Evolutionary conservation across 2,113 vertebrate species (phyloP), one percentile per base, ranked within the genome.

Genomic region (Zeus faber): DNA sequence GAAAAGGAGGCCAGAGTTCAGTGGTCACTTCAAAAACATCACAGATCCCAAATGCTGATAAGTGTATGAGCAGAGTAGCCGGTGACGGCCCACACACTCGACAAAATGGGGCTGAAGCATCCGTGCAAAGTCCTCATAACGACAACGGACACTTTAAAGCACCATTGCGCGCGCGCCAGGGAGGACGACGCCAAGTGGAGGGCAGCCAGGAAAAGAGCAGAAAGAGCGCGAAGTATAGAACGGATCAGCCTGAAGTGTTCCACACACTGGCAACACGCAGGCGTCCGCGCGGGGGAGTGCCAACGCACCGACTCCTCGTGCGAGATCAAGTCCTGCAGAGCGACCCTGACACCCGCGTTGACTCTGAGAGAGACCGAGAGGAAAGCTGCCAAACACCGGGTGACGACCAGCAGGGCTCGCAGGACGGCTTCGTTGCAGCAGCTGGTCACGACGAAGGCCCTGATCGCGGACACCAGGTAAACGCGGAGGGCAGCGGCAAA

Each of bases 361-460:
- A 79, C 33, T 49, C 46, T 62, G 51, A 81, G 48, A 72, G 77
- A 22, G 25, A 55, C 5, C 1, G 69, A 61, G 1, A 84, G 71
- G 47, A 61, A 74, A 23, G 53, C 6, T 2, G 46, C 51, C 3
- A 74, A 22, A 14, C 33, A 22, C 9, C 60, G 51, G 20, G 47
- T 77, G 40, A 80, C 21, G 29, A 40, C 39, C 0, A 80, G 66
- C 0, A 74, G 63, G 6, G 40, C 9, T 24, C 53, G 60, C 58
- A 80, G 70, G 1, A 82, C 8, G 39, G 63, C 35, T 52, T 74
- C 73, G 24, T 21, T 76, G 55, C 69, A 72, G 14, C 49, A 25
- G 9, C 48, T 62, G 3, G 69, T 2, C 18, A 62, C 49, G 22
- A 66, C 1, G 1, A 69, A 0, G 13, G 62, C 49, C 10, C 77